Evolutionary conservation across 2,113 vertebrate genomes (phyloP).

Genomic region (Hepsetus odoe): DNA sequence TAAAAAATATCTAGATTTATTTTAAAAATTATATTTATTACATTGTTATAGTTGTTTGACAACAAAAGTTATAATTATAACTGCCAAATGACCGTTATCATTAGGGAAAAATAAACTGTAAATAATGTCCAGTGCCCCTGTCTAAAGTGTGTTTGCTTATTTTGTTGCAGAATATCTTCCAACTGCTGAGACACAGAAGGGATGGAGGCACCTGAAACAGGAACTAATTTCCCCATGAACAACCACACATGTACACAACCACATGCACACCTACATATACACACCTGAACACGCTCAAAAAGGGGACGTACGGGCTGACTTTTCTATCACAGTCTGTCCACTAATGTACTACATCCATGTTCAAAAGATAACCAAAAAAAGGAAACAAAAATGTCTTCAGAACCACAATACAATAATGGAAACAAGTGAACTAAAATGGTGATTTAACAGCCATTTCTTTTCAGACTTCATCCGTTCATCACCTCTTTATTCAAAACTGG

Average conservation of each 20-base stretch:
- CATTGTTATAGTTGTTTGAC: no score
- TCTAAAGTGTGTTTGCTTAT: background rate
- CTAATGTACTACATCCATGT: conserved; percentile 37
- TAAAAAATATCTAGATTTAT: no score
- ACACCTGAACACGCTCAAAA: conserved; percentile 21
- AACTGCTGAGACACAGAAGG: conserved; percentile 90
- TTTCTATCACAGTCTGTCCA: background rate
- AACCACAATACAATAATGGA: conserved; percentile 55
- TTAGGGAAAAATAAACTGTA: no score
- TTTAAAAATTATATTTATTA: no score
- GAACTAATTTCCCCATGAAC: conserved; percentile 73
- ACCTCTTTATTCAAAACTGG: conserved; percentile 47
- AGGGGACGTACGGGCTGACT: background rate
- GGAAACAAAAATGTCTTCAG: conserved; percentile 15
- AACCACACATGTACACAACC: background rate
- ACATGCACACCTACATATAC: conserved; percentile 16
- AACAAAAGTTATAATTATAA: no score
- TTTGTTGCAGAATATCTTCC: conserved; percentile 93
- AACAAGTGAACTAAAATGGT: conserved; percentile 51
- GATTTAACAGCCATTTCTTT: conserved; percentile 28
- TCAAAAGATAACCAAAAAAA: conserved; percentile 40
- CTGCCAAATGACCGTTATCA: conserved; percentile 45
- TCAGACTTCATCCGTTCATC: conserved; percentile 45
- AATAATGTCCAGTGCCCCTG: no score
- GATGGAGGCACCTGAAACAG: conserved; percentile 86